These are phyloP conservation scores for Cheilosia variabilis DNA, from an alignment of 2,888 invertebrate species.

Conservation along the genomic window DNA sequence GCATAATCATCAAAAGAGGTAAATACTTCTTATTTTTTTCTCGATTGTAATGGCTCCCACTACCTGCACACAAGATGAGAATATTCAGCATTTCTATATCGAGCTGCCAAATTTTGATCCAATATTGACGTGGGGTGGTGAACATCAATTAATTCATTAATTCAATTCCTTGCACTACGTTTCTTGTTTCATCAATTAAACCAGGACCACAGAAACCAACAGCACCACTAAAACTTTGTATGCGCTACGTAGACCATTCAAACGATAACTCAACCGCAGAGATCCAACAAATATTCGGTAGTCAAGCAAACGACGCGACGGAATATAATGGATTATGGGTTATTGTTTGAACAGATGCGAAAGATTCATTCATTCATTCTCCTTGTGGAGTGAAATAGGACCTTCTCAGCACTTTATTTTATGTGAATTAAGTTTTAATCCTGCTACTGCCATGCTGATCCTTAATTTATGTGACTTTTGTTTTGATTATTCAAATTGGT, in stretches of 20 bases:
- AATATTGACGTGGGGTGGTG: too few relatives aligned
- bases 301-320: slow-evolving; percentile 10
- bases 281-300: slow-evolving; percentile 28
- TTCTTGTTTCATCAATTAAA: too few relatives aligned
- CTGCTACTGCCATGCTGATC: slow-evolving; percentile 46
- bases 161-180: too few relatives aligned
- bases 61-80: too few relatives aligned
- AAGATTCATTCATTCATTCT: slow-evolving; percentile 33
- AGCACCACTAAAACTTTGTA: too few relatives aligned
- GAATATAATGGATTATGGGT: slow-evolving; percentile 21
- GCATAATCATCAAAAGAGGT: too few relatives aligned
- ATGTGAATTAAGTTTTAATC: slow-evolving; percentile 60
- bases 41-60: too few relatives aligned
- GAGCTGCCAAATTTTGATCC: too few relatives aligned
- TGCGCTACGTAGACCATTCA: slow-evolving; percentile 9
- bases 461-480: slow-evolving; percentile 62
- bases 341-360: slow-evolving; percentile 53
- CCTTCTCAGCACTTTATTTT: slow-evolving; percentile 57
- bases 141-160: too few relatives aligned
- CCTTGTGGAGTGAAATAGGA: slow-evolving; percentile 12
- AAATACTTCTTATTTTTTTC: too few relatives aligned
- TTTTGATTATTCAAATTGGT: slow-evolving; percentile 65
- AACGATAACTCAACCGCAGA: slow-evolving; percentile 21
- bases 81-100: too few relatives aligned
- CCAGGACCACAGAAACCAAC: too few relatives aligned